phyloP scores from a whole-genome alignment of 2,113 vertebrate species.

The Phaetusa simplex region DNA sequence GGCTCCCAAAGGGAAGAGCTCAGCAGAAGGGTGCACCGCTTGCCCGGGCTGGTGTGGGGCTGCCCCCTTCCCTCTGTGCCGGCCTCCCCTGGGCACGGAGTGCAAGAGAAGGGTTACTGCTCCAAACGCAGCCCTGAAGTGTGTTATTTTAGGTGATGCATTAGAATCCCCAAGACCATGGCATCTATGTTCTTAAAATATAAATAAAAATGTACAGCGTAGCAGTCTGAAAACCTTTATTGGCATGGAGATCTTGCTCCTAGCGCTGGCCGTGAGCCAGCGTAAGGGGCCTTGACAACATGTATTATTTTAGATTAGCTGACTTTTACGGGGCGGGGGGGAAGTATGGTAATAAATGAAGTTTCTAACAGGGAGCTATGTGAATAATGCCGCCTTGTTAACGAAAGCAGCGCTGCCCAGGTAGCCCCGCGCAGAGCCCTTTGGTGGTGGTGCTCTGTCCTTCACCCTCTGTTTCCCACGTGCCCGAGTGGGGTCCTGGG shows the following conservation, averaged over 20 bases:
- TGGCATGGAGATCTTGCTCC: not conserved
- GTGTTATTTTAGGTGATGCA: not conserved
- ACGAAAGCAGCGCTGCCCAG: not conserved
- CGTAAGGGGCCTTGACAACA: too few species aligned
- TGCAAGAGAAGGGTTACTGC: too few species aligned
- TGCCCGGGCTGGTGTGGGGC: not conserved
- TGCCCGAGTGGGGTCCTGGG: rapidly evolving
- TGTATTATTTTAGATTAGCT: not conserved
- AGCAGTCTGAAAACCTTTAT: not conserved
- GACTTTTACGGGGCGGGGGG: not conserved
- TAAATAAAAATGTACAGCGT: not conserved
- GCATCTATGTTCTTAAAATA: not conserved
- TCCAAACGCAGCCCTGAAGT: not conserved
- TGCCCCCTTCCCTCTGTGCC: not conserved
- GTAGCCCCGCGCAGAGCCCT: not conserved
- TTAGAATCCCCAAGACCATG: too few species aligned
- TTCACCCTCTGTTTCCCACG: rapidly evolving
- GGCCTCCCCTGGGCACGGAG: too few species aligned
- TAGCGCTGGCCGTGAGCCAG: rapidly evolving
- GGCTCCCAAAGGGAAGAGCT: not conserved
- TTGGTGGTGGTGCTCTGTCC: not conserved
- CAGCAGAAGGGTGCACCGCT: not conserved
- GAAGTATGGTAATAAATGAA: not conserved
- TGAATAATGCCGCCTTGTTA: too few species aligned
- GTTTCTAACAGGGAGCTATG: not conserved